Evolutionary conservation across 2,113 vertebrate genomes (phyloP).

Genomic region (Xyrauchen texanus): DNA sequence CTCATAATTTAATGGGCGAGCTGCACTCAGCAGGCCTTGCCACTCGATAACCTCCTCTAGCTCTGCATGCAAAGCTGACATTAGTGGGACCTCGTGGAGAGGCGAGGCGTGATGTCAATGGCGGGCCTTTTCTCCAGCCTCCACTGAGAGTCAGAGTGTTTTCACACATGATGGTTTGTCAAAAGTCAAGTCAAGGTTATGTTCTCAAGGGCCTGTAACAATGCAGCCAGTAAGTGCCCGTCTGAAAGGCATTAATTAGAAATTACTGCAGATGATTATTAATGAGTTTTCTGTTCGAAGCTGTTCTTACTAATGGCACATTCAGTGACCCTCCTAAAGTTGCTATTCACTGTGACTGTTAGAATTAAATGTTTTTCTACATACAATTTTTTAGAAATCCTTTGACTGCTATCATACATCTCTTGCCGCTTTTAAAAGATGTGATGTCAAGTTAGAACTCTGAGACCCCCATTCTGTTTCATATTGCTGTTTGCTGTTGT

Average conservation of each 20-base stretch:
- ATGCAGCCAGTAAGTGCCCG: conserved; percentile 54
- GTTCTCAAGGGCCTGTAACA: conserved; percentile 54
- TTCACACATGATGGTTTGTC: conserved; percentile 24
- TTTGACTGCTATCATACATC: no score
- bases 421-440: no score
- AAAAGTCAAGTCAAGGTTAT: conserved; percentile 46
- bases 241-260: conserved; percentile 63
- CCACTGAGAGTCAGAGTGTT: conserved; percentile 17
- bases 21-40: conserved; percentile 57
- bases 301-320: conserved; percentile 51
- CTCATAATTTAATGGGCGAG: conserved; percentile 56
- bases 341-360: no score
- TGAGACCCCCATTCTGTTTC: no score
- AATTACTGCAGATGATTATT: conserved; percentile 61
- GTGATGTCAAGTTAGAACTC: no score
- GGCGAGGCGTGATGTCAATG: conserved; percentile 26
- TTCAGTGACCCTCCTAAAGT: conserved; percentile 34
- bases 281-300: conserved; percentile 41
- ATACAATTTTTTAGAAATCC: no score
- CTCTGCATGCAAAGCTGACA: conserved; percentile 55
- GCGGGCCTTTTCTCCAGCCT: conserved; percentile 33
- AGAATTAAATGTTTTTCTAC: no score
- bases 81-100: conserved; percentile 49
- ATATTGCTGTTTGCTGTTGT: no score
- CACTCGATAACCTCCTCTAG: conserved; percentile 50